A percentile compares a stretch with the other conserved stretches of the same genome.
phyloP scores from a whole-genome alignment of 2,888 invertebrate genomes.

The Trisateles emortualis region DNA sequence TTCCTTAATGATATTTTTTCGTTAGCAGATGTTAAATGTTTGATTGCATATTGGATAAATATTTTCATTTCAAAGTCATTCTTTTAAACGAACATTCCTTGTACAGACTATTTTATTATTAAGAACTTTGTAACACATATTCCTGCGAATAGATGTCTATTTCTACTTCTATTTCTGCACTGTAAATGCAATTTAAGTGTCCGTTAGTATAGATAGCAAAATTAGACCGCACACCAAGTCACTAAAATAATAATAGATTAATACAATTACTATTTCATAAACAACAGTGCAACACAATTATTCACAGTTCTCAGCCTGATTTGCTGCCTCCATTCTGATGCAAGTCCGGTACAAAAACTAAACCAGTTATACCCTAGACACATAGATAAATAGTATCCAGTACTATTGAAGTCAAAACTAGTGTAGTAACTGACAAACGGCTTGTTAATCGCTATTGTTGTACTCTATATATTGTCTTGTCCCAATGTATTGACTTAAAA shows the following conservation, averaged over 20 bases:
- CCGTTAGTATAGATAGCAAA: no score
- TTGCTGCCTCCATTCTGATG: constrained; percentile 30
- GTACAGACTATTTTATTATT: no score
- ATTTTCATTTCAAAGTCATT: no score
- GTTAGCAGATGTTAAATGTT: no score
- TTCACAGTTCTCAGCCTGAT: constrained; percentile 26
- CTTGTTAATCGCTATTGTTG: constrained; percentile 79
- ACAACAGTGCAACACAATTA: constrained; percentile 30
- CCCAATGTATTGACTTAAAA: constrained; percentile 70
- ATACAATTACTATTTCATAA: constrained; percentile 24
- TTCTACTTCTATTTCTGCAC: no score
- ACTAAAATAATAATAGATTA: constrained; percentile 18
- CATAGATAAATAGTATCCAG: constrained; percentile 57
- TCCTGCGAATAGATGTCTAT: no score
- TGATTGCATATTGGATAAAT: no score
- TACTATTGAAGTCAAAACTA: constrained; percentile 58
- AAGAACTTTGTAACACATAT: no score
- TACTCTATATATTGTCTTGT: constrained; percentile 64
- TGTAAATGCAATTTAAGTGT: no score
- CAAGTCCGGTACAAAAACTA: constrained; percentile 37
- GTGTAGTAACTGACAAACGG: constrained; percentile 70
- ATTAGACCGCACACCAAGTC: background rate
- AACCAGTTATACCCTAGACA: constrained; percentile 59
- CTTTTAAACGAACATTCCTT: no score
- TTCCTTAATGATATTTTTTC: no score